phyloP scores from a whole-genome alignment of 2,113 vertebrate genomes.

The Talpa occidentalis region DNA sequence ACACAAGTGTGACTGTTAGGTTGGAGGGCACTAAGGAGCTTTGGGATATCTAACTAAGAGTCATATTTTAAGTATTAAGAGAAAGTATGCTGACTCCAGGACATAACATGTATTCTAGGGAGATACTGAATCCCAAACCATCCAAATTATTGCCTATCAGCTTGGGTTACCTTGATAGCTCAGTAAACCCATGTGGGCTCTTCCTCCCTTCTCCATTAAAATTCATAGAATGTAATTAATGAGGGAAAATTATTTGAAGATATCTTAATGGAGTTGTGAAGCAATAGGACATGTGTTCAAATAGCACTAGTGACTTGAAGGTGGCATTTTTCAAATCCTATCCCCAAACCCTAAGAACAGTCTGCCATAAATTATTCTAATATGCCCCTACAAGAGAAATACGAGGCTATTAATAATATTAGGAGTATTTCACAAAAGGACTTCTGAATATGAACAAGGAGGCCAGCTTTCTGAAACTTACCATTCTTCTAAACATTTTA shows the following conservation, averaged over 20 bases:
- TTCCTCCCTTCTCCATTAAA: not conserved
- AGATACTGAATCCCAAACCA: not conserved
- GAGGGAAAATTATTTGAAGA: slow-evolving; percentile 18
- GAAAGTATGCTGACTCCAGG: not conserved
- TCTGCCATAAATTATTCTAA: slow-evolving; percentile 23
- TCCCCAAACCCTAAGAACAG: not conserved
- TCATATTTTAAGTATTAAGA: slow-evolving; percentile 8
- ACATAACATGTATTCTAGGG: not conserved
- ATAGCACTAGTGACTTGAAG: not conserved
- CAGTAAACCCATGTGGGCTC: not conserved
- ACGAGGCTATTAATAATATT: not conserved
- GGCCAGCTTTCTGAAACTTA: not conserved
- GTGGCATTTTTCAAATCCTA: not conserved
- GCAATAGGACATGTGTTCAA: not conserved
- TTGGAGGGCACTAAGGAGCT: not conserved
- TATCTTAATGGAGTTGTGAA: not conserved
- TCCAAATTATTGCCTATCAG: not conserved
- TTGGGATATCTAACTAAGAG: not conserved
- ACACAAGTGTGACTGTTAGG: not conserved
- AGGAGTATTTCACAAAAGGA: not conserved
- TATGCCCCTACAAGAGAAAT: not conserved
- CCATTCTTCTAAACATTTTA: not conserved
- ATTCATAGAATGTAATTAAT: slow-evolving; percentile 20
- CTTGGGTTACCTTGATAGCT: not conserved
- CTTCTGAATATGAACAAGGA: not conserved